Conservation (phyloP, 2,113 vertebrate species). For the Ammospiza caudacuta region DNA sequence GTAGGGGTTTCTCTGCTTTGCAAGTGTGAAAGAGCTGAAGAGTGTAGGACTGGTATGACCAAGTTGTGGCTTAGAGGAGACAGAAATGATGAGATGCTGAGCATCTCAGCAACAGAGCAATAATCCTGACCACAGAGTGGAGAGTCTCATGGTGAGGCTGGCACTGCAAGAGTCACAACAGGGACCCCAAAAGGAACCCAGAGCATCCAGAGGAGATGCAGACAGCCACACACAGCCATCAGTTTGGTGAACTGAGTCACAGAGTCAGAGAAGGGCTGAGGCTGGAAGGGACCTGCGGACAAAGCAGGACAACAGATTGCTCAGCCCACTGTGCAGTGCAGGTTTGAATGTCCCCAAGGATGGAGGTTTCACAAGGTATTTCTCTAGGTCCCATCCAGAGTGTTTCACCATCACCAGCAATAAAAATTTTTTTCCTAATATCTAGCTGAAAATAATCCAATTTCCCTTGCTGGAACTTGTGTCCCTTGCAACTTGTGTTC, state of each 20-base stretch:
- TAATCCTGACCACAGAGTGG: neutral
- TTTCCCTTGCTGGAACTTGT: rapidly evolving
- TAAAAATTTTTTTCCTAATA: neutral
- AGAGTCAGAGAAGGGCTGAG: neutral
- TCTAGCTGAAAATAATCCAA: neutral
- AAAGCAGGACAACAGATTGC: neutral
- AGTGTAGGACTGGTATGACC: neutral
- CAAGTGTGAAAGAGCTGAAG: neutral
- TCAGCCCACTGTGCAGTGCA: neutral
- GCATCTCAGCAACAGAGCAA: neutral
- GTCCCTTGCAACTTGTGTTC: neutral
- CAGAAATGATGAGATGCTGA: no score
- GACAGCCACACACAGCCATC: neutral
- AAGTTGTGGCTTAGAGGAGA: neutral
- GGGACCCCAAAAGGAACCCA: neutral
- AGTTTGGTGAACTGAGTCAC: neutral
- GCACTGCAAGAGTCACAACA: neutral
- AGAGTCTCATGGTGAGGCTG: neutral
- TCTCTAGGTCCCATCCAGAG: neutral
- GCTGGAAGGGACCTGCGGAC: neutral
- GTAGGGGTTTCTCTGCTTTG: neutral
- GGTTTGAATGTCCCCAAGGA: neutral
- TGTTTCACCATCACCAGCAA: neutral
- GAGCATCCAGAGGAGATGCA: neutral
- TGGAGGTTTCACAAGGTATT: neutral